phyloP scores from a whole-genome alignment of 2,888 invertebrate genomes.

The Lepetodrilus schrolli region DNA sequence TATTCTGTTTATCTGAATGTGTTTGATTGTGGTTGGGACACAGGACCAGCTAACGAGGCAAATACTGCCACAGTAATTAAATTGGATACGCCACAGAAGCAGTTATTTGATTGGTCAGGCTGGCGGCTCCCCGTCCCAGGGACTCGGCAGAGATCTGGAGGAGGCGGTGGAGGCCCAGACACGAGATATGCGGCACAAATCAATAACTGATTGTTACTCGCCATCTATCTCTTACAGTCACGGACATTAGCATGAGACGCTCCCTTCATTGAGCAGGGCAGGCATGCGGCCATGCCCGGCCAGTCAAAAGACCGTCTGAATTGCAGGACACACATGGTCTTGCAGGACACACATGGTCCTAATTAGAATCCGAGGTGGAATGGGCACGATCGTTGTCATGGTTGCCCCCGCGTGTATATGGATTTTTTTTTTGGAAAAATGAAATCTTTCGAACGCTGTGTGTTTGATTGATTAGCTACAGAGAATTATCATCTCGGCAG shows the following conservation, averaged over 20 bases:
- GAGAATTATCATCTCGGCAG: too few species aligned
- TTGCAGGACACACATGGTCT: not conserved
- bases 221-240: conserved; percentile 19
- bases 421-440: too few species aligned
- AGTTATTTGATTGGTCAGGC: too few species aligned
- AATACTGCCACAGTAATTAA: conserved; percentile 12
- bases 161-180: not conserved
- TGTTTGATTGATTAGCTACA: too few species aligned
- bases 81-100: not conserved
- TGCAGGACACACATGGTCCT: not conserved
- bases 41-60: not conserved
- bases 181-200: not conserved
- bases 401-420: too few species aligned
- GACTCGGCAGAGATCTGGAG: too few species aligned
- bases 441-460: too few species aligned
- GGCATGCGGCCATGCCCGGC: not conserved
- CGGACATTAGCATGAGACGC: not conserved
- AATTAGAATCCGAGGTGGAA: not conserved
- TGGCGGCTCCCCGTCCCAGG: too few species aligned
- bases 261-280: too few species aligned
- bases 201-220: conserved; percentile 16
- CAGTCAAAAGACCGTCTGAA: not conserved
- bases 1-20: too few species aligned
- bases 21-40: not conserved
- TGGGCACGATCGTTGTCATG: not conserved